Evolutionary conservation across 2,113 vertebrate species (phyloP), one percentile per base, ranked within the genome.

Genomic region (Riparia riparia): DNA sequence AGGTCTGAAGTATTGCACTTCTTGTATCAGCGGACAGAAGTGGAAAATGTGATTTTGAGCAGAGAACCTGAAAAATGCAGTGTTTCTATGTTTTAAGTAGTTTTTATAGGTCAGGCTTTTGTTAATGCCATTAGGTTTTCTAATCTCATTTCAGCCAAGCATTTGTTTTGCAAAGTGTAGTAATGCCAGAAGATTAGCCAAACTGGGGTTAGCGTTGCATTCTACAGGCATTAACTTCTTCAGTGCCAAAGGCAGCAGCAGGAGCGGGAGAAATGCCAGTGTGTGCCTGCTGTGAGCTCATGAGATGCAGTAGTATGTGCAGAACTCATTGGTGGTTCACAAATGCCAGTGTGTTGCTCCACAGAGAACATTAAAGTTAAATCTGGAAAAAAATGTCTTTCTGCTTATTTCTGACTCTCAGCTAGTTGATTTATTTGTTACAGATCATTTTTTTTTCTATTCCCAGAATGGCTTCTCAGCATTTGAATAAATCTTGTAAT

Each of bases 101-200:
- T 42, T 90, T 94, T 91, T 82, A 39, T 84, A 80, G 84, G 91
- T 93, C 82, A 90, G 53, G 34, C 39, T 93, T 87, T 90, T n/a
- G 19, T 87, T 94, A 93, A 87, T 61, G n/a, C 42, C 49, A 45
- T 86, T 90, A 89, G 50, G 22, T 42, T 85, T 81, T 91, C 58
- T 93, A 97, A 97, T 91, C 73, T 94, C 42, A 76, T 90, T 94
- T 91, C 57, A 95, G 70, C 74, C 3, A 7, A 84, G 50, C 72
- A 68, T 78, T 91, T 94, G 54, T 92, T 71, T 84, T 91, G 51
- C 39, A 22, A 81, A 90, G 64, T 60, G 78, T 78, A 89, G 65
- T 71, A 91, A 93, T 83, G 50, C 91, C 63, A 60, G 68, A 70
- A 80, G 76, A 89, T 95, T 93, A 95, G 74, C 70, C 63, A 74